Evolutionary conservation across 2,888 invertebrate species (phyloP).

Genomic region (Drosophila antonietae): DNA sequence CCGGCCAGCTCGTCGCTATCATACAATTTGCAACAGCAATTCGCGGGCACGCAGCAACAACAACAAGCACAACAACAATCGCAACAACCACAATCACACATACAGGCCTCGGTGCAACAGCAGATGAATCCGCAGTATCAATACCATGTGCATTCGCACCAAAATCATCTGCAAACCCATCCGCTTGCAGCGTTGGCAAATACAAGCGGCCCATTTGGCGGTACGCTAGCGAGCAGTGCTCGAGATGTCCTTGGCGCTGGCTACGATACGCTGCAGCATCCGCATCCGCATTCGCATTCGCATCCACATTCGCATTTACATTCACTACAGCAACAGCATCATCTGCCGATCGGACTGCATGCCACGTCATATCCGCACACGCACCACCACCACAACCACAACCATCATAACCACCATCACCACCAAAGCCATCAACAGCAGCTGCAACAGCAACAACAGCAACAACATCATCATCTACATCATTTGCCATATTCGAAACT

Average conservation of each 20-base stretch:
- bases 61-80: slow-evolving; percentile 53
- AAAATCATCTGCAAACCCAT: slow-evolving; percentile 83
- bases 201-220: slow-evolving; percentile 78
- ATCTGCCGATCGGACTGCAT: slow-evolving; percentile 49
- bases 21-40: slow-evolving; percentile 82
- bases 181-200: slow-evolving; percentile 79
- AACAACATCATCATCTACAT: slow-evolving; percentile 75
- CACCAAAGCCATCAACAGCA: slow-evolving; percentile 59
- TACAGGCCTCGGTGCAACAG: slow-evolving; percentile 82
- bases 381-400: slow-evolving; percentile 51
- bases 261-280: slow-evolving; percentile 72
- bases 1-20: slow-evolving; percentile 65
- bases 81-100: slow-evolving; percentile 71
- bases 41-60: slow-evolving; percentile 81
- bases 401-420: slow-evolving; percentile 52
- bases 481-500: slow-evolving; percentile 85
- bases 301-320: slow-evolving; percentile 54
- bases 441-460: slow-evolving; percentile 49
- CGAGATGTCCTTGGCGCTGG: slow-evolving; percentile 57
- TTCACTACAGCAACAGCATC: slow-evolving; percentile 45
- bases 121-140: slow-evolving; percentile 83
- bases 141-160: slow-evolving; percentile 83
- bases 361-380: slow-evolving; percentile 37
- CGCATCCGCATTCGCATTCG: slow-evolving; percentile 67
- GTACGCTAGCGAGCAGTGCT: slow-evolving; percentile 79